A percentile compares a stretch with the other conserved stretches of the same genome.
Evolutionary conservation across 2,113 vertebrate species (phyloP).

Genomic region (Eulacestoma nigropectus): DNA sequence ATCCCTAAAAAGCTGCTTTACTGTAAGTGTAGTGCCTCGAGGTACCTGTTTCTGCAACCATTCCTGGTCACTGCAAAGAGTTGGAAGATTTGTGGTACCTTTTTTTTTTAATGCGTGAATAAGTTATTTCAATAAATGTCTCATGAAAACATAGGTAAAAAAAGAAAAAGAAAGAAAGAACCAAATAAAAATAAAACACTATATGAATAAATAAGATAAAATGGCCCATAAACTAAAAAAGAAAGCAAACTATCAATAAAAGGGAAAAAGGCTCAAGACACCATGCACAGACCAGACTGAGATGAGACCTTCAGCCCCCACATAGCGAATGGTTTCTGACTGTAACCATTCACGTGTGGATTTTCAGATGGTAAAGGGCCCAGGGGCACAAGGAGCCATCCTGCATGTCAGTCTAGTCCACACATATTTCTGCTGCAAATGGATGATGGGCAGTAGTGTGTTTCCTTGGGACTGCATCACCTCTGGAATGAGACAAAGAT

Average conservation of each 20-base stretch:
- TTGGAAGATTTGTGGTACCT: not conserved
- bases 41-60: not conserved
- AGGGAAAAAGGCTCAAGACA: not conserved
- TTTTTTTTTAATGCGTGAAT: fast-evolving
- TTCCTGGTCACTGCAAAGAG: not conserved
- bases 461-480: not conserved
- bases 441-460: not conserved
- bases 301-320: not conserved
- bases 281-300: not conserved
- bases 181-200: not conserved
- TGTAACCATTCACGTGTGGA: not conserved
- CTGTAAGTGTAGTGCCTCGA: not conserved
- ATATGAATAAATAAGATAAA: not conserved
- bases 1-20: not conserved
- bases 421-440: not conserved
- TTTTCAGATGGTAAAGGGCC: not conserved
- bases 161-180: not conserved
- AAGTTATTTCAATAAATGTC: not conserved
- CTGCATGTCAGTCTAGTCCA: not conserved
- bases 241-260: not conserved
- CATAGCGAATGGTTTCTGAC: not conserved
- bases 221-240: not conserved
- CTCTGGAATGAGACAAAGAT: not conserved
- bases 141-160: not conserved
- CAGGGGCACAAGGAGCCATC: not conserved